phyloP scores from a whole-genome alignment of 1,140 invertebrate genomes.

The Caenorhabditis remanei region DNA sequence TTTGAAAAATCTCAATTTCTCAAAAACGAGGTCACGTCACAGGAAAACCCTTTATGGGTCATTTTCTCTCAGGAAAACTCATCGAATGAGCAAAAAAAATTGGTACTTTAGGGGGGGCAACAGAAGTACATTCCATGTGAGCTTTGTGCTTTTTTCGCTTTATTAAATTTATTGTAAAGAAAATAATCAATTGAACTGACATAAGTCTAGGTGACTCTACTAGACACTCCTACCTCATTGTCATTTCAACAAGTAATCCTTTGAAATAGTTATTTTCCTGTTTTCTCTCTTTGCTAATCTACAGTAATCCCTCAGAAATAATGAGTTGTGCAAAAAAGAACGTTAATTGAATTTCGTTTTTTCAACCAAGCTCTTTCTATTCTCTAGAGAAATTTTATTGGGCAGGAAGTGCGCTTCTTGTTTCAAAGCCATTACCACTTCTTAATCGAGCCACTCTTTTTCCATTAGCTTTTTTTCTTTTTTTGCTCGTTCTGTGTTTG shows the following conservation, averaged over 20 bases:
- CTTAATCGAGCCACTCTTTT: neutral
- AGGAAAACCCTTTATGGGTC: no score
- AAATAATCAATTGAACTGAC: no score
- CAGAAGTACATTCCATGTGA: no score
- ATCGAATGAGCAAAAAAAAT: no score
- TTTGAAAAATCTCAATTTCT: no score
- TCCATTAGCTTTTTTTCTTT: neutral
- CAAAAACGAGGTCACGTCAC: no score
- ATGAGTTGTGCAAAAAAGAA: neutral
- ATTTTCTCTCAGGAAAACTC: no score
- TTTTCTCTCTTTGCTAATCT: neutral
- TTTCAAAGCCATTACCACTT: neutral
- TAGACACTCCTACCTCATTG: no score
- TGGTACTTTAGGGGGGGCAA: no score
- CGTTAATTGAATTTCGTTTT: neutral
- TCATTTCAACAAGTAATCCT: neutral
- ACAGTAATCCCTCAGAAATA: constrained; percentile 16
- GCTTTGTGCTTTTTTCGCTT: no score
- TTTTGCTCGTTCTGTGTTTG: neutral
- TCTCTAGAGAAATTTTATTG: neutral
- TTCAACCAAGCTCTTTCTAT: neutral
- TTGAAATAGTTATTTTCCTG: neutral
- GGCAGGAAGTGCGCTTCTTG: constrained; percentile 24
- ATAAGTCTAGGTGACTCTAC: no score
- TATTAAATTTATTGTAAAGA: no score